A percentile compares a stretch with the other conserved stretches of the same genome.
These are phyloP conservation scores for Sabellastarte sp. DNA, from an alignment of 2,888 invertebrate species.

Conservation along the genomic window DNA sequence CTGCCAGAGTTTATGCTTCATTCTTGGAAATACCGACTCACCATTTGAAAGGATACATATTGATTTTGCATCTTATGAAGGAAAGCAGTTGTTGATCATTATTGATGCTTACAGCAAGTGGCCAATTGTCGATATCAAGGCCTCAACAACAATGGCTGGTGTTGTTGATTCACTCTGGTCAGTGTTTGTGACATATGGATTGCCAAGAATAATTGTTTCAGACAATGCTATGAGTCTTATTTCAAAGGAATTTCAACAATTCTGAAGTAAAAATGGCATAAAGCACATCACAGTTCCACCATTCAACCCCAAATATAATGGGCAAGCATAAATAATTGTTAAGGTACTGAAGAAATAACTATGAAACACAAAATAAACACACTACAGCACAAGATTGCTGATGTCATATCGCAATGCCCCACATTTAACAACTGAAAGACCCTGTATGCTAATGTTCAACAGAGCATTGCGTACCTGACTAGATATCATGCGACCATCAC, in stretches of 20 bases:
- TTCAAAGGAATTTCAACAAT: neutral
- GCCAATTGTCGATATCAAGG: neutral
- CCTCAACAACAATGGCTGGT: neutral
- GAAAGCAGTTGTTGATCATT: neutral
- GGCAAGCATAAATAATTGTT: too few species aligned
- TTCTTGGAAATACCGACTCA: neutral
- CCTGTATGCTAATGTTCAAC: too few species aligned
- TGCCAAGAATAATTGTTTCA: neutral
- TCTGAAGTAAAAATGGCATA: neutral
- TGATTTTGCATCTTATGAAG: neutral
- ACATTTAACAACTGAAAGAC: too few species aligned
- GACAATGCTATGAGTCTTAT: neutral
- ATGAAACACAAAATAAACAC: too few species aligned
- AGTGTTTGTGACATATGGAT: neutral
- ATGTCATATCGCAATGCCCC: too few species aligned
- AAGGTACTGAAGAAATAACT: too few species aligned
- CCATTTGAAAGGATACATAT: neutral
- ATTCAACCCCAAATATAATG: too few species aligned
- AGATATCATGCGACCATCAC: too few species aligned
- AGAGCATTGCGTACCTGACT: too few species aligned
- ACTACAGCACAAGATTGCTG: too few species aligned
- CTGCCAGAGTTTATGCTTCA: neutral
- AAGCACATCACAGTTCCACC: neutral
- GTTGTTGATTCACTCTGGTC: neutral
- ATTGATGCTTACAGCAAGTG: neutral